Conservation (phyloP, 92 coral and sea anemone species). For the Porites cylindrica region DNA sequence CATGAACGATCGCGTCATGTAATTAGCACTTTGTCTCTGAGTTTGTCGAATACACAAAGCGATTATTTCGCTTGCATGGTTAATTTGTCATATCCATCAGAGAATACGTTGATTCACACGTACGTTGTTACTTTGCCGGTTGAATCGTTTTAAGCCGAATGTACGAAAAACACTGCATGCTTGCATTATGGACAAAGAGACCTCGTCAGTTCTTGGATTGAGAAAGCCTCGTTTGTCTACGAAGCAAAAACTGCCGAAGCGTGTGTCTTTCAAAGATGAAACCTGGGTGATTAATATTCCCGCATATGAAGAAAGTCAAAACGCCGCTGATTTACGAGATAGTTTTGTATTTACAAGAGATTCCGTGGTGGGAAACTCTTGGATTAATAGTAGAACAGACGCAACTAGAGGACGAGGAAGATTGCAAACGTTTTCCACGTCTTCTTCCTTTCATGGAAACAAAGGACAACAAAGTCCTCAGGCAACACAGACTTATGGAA, state of each 20-base stretch:
- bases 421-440: background rate
- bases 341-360: background rate
- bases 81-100: background rate
- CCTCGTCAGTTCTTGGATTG: background rate
- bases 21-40: slow-evolving; percentile 41
- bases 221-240: slow-evolving; percentile 23
- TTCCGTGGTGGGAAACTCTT: background rate
- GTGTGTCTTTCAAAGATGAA: slow-evolving; percentile 52
- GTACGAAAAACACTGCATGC: background rate
- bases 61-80: background rate
- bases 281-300: slow-evolving; percentile 34
- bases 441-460: background rate
- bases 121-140: background rate
- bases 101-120: background rate
- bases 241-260: slow-evolving; percentile 35
- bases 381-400: background rate
- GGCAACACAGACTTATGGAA: background rate
- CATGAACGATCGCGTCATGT: background rate
- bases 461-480: background rate
- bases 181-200: background rate
- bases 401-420: background rate
- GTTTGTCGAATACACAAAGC: slow-evolving; percentile 10
- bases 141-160: background rate
- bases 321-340: background rate
- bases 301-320: slow-evolving; percentile 8